Conservation (phyloP, 2,113 vertebrate species). For the Eolophus roseicapilla region DNA sequence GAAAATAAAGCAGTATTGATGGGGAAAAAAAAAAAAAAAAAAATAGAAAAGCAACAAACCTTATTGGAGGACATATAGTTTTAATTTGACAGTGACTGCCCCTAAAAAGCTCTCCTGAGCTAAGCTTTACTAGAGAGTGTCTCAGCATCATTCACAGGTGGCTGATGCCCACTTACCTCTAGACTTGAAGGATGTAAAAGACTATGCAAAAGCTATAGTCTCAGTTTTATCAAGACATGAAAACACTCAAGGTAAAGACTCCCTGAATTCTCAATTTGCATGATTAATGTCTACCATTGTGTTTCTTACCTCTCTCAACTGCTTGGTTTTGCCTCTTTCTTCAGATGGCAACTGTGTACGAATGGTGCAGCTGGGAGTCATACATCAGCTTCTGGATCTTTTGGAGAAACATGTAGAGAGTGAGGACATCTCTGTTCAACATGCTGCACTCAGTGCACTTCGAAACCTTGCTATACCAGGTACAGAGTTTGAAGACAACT, state of each 20-base stretch:
- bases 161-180: neutral
- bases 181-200: neutral
- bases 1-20: neutral
- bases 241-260: neutral
- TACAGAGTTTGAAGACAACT: neutral
- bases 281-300: neutral
- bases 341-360: slow-evolving; percentile 85
- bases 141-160: neutral
- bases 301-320: neutral
- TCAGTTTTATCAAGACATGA: neutral
- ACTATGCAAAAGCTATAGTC: neutral
- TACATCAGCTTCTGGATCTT: slow-evolving; percentile 84
- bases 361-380: slow-evolving; percentile 84
- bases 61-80: neutral
- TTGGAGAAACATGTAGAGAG: slow-evolving; percentile 81
- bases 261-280: neutral
- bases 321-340: neutral
- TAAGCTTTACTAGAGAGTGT: neutral
- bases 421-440: slow-evolving; percentile 82
- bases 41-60: neutral
- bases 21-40: neutral
- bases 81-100: neutral
- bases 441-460: slow-evolving; percentile 85
- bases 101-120: neutral
- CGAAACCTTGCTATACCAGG: slow-evolving; percentile 86